A percentile compares a stretch with the other conserved stretches of the same genome.
phyloP scores from a whole-genome alignment of 2,113 vertebrate species.

The Serinus canaria region DNA sequence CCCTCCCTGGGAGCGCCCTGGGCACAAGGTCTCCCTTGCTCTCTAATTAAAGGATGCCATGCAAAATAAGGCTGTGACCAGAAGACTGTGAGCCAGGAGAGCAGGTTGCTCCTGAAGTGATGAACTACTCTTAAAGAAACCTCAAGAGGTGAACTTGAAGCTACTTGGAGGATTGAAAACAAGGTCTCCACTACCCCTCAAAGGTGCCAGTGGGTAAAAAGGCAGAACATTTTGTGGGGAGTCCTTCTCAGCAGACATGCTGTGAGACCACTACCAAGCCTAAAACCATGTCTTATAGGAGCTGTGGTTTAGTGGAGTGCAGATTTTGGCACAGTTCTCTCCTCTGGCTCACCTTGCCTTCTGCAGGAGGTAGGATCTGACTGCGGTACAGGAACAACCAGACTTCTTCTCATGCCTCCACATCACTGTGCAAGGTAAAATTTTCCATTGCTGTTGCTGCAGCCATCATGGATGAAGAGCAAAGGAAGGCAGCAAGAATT shows the following conservation, averaged over 20 bases:
- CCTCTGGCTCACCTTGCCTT: neutral
- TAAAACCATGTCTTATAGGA: neutral
- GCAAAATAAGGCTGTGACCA: neutral
- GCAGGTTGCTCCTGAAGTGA: constrained; percentile 14
- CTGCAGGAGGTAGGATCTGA: neutral
- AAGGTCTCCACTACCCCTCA: neutral
- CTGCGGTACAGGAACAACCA: neutral
- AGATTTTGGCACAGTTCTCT: neutral
- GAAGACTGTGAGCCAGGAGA: constrained; percentile 12
- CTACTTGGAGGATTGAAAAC: neutral
- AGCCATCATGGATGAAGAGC: neutral
- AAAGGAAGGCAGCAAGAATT: neutral
- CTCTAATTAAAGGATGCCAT: constrained; percentile 31
- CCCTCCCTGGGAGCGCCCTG: neutral
- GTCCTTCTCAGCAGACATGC: neutral
- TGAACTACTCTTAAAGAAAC: neutral
- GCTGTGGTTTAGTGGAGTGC: neutral
- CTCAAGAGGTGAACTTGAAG: neutral
- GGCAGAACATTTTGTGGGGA: neutral
- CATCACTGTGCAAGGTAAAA: neutral
- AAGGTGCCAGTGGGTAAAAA: neutral
- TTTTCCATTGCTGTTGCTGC: neutral
- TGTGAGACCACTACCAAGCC: neutral
- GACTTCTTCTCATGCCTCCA: neutral
- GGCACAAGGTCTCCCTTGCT: neutral